Evolutionary conservation across 2,113 vertebrate species (phyloP), one percentile per base, ranked within the genome.

Genomic region (Trichechus manatus): DNA sequence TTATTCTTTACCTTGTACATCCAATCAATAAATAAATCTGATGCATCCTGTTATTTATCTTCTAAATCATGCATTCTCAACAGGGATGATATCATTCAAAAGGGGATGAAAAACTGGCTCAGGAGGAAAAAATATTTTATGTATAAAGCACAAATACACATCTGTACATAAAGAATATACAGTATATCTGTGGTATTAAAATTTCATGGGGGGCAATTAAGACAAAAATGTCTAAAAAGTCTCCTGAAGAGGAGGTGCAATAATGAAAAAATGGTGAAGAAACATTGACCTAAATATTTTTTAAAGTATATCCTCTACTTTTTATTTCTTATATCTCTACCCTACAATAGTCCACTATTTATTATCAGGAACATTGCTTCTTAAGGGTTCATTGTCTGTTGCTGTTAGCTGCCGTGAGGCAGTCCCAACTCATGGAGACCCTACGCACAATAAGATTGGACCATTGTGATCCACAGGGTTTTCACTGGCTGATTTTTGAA

Each of bases 51-150:
- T 44, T 66, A 87, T 72, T 80, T 96, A 70, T 86, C 31, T 82
- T 61, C 44, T 82, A 89, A 91, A 86, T 72, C 14, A 89, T 42
- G 4, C 6, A 93, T 77, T 97, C 23, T 93, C 59, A 89, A 42
- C 42, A 89, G 36, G 4, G 3, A 8, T 83, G 9, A 81, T 63
- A 81, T 91, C 64, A 96, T 4, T 19, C 50, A 10, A 10, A 63
- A 4, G 6, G 11, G 8, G 93, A 31, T 91, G 4, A 85, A 72
- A 95, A 91, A 82, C 33, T 91, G 22, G 8, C 70, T 85, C 31
- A 39, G 22, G 22, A 75, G 44, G 15, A 78, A 81, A 47, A 68
- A 75, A 36, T 31, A 70, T 53, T 83, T 89, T 66, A 39, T 81
- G 2, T 50, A 82, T 31, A 95, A 96, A 92, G 59, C 9, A 79